These are phyloP conservation scores for Alosa alosa DNA, from an alignment of 2,113 vertebrate species.

Conservation along the genomic window DNA sequence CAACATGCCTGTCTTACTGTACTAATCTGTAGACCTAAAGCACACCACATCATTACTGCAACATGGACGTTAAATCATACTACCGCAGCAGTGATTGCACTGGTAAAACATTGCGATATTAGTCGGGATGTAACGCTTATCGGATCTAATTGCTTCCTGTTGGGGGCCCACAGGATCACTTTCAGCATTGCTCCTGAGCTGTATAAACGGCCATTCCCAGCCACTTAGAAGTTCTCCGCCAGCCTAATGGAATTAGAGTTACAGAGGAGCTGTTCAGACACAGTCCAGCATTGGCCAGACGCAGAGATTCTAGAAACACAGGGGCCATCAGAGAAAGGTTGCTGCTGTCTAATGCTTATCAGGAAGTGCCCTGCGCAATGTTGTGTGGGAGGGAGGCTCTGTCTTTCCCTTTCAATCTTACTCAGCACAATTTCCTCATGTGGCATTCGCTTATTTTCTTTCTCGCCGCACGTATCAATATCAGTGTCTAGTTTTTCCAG, in stretches of 20 bases:
- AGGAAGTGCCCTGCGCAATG: not conserved
- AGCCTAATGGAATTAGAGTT: constrained; percentile 29
- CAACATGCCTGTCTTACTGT: not conserved
- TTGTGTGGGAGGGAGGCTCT: not conserved
- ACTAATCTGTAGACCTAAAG: not conserved
- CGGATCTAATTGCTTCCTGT: not conserved
- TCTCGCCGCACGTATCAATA: not conserved
- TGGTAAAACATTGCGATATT: not conserved
- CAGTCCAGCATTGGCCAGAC: not conserved
- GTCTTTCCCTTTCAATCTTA: not conserved
- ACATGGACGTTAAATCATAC: not conserved
- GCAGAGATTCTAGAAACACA: not conserved
- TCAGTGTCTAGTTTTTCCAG: not conserved
- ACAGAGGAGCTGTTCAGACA: not conserved
- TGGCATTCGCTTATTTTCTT: not conserved
- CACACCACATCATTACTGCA: not conserved
- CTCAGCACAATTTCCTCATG: not conserved
- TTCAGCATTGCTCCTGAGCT: not conserved
- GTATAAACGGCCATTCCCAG: constrained; percentile 19
- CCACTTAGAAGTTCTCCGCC: constrained; percentile 23
- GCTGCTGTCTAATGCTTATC: not conserved
- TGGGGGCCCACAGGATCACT: not conserved
- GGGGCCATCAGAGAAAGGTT: not conserved
- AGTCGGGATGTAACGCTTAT: not conserved
- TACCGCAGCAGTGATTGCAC: not conserved